Evolutionary conservation across 1,140 invertebrate genomes (phyloP).

Genomic region (Macrobrachium rosenbergii): DNA sequence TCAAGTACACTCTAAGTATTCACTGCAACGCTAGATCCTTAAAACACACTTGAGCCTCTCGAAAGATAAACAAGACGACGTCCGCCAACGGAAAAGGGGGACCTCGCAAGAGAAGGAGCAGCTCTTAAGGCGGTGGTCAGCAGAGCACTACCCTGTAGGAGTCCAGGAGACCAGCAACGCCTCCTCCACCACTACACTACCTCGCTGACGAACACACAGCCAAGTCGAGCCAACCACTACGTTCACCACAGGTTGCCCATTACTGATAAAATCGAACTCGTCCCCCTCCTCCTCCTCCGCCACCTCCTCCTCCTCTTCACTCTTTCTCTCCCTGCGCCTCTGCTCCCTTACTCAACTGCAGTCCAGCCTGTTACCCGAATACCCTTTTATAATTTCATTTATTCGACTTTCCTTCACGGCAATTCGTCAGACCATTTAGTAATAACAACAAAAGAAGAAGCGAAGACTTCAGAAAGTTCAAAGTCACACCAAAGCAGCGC

Average conservation of each 20-base stretch:
- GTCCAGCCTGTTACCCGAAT: neutral
- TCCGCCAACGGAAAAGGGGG: neutral
- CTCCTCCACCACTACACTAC: neutral
- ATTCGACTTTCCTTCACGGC: neutral
- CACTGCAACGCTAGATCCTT: no score
- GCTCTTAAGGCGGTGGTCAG: constrained; percentile 10
- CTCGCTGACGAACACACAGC: constrained; percentile 9
- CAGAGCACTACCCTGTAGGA: no score
- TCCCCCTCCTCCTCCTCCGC: constrained; percentile 1
- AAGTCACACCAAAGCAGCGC: no score
- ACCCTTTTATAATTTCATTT: neutral
- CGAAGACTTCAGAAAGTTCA: no score
- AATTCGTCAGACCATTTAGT: neutral
- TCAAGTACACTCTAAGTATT: no score
- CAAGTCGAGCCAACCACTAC: no score
- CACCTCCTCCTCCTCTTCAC: neutral
- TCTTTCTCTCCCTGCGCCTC: neutral
- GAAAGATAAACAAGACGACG: neutral
- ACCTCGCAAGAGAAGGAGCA: neutral
- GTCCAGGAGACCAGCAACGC: no score
- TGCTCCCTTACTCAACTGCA: neutral
- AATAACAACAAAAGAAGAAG: neutral
- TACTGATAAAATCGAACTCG: no score
- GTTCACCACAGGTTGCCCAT: no score
- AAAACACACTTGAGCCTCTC: no score